Evolutionary conservation across 2,797 vertebrate genomes (phyloP), one percentile per base, ranked within the genome.

Genomic region (Anguilla megastoma): DNA sequence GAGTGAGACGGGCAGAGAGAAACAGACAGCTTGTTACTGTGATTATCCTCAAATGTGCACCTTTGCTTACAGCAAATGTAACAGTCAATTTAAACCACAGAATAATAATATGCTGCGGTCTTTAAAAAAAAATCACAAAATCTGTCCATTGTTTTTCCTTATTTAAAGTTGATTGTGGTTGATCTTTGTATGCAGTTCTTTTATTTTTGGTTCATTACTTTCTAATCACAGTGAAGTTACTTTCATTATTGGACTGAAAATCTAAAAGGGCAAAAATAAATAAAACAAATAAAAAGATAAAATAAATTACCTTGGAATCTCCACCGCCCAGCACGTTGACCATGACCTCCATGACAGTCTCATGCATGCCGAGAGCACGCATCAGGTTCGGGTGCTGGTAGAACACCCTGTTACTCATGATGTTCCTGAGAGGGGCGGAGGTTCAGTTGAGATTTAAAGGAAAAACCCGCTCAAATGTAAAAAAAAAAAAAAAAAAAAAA

Each of bases 261-360:
- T n/a, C 16, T 52, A 33, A 87, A 69, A 58, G 14, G 27, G 5
- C 41, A 3, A 36, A 74, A 56, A 18, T 10, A 24, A 24, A 66
- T 24, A n/a, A 66, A 66, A 66, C 1, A 5, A 66, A 58, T 24
- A 36, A 4, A 48, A 60, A 80, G 69, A 50, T 52, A 27, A 82
- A 87, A 50, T 66, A 27, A 30, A 2, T 87, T 92, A 98, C 98
- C 97, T 98, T 99, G 52, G 97, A 97, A 90, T 99, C 98, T 0
- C 98, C 98, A 0, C 97, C 98, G 0, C 98, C 98, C 0, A 99
- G 95, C 4, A 99, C 98, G 1, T 98, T 99, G 86, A 99, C 98
- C 98, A 99, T 99, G 86, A 99, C 98, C 93, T 99, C 98, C 98
- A 99, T 99, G 88, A 98, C 98, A 0, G 98, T 99, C 93, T 99